Base-by-base conservation (phyloP, 2,797 vertebrate genomes). In the Scleropages formosus region DNA sequence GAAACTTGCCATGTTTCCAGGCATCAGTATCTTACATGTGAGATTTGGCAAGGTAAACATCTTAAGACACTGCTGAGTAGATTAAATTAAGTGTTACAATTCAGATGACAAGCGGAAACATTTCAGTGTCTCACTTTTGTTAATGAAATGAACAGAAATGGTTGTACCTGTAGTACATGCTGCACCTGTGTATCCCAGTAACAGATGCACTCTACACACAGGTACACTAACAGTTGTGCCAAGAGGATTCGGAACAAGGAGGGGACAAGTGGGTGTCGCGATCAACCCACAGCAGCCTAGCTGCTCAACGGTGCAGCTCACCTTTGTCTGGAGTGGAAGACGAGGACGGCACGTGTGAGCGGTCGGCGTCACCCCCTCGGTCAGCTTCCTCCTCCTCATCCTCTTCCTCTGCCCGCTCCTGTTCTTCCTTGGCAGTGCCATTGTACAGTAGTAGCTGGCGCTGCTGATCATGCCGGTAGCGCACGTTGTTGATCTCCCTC, bases 401-500 rank as follows among this genome's bases (percentile, higher is more conserved):
- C 60, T 90, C 87, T 26, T 89, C 79, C 1, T 90, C 89, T 0
- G 88, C 88, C 0, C 90, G 92, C 0, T 74, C 82, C 0, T 80
- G 83, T 0, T 84, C 87, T 80, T 67, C 85, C 16, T 78, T 81
- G 15, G 89, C 0, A 16, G 94, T 91, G 68, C 94, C 94, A 0
- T 93, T 95, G 82, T 86, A 84, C 76, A 91, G 68, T 80, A 83
- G 76, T 76, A 90, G 84, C 85, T 90, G 91, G 47, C 85, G 88
- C 61, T 90, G 89, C 75, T 95, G 95, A 44, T 93, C 94, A 83
- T 96, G 89, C 22, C 87, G 93, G 83, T 94, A 93, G 61, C 95
- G 94, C 62, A 98, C 80, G 31, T 88, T 78, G 86, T 98, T 98
- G 89, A 99, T 98, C 85, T 98, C 96, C 18, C 94, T 85, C 18